phyloP scores from a whole-genome alignment of 2,888 invertebrate genomes.

The Scaptomyza polygonia region DNA sequence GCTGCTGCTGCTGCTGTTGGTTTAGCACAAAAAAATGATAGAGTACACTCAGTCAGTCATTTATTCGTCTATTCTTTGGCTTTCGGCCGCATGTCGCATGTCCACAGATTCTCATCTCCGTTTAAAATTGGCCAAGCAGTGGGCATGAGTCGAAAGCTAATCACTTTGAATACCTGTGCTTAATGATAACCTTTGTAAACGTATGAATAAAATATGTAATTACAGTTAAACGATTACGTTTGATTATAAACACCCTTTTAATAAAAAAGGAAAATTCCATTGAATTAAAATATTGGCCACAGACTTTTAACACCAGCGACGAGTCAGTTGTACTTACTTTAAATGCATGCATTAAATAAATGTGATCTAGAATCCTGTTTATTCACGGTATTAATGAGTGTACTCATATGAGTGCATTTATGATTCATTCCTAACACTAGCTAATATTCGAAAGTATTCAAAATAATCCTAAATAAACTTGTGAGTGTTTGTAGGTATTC shows the following conservation, averaged over 20 bases:
- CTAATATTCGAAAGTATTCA: slow-evolving; percentile 2
- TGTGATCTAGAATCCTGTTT: too few relatives aligned
- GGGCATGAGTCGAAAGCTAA: slow-evolving; percentile 38
- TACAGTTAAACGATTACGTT: slow-evolving; percentile 14
- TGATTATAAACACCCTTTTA: slow-evolving; percentile 19
- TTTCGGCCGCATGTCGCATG: slow-evolving; percentile 5
- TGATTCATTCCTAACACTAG: too few relatives aligned
- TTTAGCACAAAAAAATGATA: slow-evolving; percentile 40
- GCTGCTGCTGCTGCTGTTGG: slow-evolving; percentile 17
- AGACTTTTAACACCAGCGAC: too few relatives aligned
- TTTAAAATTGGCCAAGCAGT: slow-evolving; percentile 38
- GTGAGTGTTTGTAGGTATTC: too few relatives aligned
- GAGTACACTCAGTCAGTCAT: slow-evolving; percentile 27
- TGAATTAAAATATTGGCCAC: too few relatives aligned
- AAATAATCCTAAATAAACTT: background rate
- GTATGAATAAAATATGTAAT: slow-evolving; percentile 45
- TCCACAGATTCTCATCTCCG: slow-evolving; percentile 54
- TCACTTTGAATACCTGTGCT: slow-evolving; percentile 41
- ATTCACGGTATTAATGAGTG: too few relatives aligned
- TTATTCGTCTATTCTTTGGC: slow-evolving; percentile 36
- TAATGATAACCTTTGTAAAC: slow-evolving; percentile 3
- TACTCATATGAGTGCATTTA: too few relatives aligned
- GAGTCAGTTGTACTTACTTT: too few relatives aligned
- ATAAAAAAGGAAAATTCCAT: slow-evolving; percentile 13
- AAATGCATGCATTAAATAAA: too few relatives aligned